A percentile compares a stretch with the other conserved stretches of the same genome.
Evolutionary conservation across 2,888 invertebrate genomes (phyloP).

Genomic region (Drosophila limbata): DNA sequence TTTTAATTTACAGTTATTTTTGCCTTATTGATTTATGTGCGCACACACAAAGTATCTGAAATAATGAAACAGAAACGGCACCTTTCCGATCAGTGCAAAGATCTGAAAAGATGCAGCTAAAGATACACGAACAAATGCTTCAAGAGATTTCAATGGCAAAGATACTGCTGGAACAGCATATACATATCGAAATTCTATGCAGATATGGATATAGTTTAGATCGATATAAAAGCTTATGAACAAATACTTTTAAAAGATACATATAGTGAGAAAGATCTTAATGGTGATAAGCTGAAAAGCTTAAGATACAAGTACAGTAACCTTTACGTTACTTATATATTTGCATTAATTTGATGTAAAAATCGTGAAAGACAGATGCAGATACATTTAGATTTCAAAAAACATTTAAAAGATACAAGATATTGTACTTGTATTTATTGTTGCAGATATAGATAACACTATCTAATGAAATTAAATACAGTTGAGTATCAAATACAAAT

Average conservation of each 20-base stretch:
- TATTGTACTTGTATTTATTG: no score
- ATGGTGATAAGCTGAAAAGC: no score
- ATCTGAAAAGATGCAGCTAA: neutral
- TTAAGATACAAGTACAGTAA: no score
- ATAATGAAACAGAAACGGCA: neutral
- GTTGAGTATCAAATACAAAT: no score
- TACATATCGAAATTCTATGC: neutral
- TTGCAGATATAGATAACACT: no score
- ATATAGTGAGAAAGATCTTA: neutral
- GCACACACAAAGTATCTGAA: constrained; percentile 34
- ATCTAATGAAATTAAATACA: no score
- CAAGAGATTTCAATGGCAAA: neutral
- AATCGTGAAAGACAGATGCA: no score
- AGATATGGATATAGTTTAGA: neutral
- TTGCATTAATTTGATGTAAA: no score
- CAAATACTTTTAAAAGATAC: neutral
- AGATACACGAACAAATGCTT: neutral
- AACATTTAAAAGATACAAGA: no score
- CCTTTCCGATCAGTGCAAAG: constrained; percentile 5
- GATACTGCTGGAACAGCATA: neutral
- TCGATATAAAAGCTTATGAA: neutral
- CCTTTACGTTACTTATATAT: no score
- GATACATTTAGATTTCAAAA: no score
- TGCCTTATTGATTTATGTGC: constrained; percentile 50
- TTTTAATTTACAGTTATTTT: constrained; percentile 43